Base-by-base conservation (phyloP, 92 coral and sea anemone genomes). In the Siderastrea siderea region DNA sequence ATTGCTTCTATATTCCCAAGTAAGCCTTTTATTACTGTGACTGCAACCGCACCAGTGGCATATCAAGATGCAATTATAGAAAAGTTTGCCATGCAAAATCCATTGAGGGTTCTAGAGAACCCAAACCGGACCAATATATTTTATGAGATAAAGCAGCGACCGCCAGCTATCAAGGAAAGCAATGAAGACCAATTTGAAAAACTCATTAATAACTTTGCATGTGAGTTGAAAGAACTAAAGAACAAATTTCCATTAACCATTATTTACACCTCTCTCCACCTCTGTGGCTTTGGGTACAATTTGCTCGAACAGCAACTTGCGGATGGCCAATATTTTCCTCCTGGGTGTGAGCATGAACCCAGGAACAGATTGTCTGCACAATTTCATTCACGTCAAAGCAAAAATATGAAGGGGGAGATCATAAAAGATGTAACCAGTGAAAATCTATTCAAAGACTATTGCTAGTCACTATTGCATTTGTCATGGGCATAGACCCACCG, bases 1-100 rank as follows among this genome's bases (percentile, higher is more conserved):
- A 13, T 74, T 9, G 82, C 73, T 84, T 66, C 75, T 61, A 57
- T 84, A 54, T 84, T 84, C 52, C 88, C 88, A 47, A 74, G 82
- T n/a, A 62, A 54, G 59, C 58, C 75, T 49, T 84, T 84, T 17
- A 66, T 84, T 55, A 54, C 88, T 8, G 17, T 84, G 53, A 74
- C 81, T 84, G 88, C 88, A 15, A 74, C 74, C 58, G 71, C 66
- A 3, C 81, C 88, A 84, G 61, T n/a, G 47, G 61, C 71, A 74
- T 55, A 62, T 68, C 88, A 84, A 12, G 47, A 19, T 74, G 82
- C 75, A 84, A 84, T 84, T 14, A 84, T 74, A 69, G 88, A 84
- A 58, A n/a, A 47, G 47, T 84, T 84, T 74, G 82, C 81, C 55
- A 74, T 74, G 74, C 81, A 84, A 74, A 60, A 74, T 53, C 88